phyloP scores from a whole-genome alignment of 2,888 invertebrate genomes.

The Choristoneura rosaceana region DNA sequence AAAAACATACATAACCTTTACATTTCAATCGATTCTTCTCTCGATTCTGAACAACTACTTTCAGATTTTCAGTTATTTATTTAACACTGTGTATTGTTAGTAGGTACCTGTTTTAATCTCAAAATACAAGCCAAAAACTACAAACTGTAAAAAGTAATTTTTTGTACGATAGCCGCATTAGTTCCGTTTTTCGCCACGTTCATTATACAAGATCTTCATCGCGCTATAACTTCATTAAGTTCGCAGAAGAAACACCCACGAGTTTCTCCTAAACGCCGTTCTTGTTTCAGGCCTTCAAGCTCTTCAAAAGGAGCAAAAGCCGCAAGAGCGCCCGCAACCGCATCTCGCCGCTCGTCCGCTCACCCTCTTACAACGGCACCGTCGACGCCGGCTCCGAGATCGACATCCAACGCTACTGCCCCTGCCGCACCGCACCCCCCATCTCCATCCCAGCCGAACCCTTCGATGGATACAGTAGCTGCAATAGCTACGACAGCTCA shows the following conservation, averaged over 20 bases:
- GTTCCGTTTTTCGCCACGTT: too few relatives aligned
- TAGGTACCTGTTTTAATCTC: too few relatives aligned
- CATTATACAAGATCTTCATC: too few relatives aligned
- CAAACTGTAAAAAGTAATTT: too few relatives aligned
- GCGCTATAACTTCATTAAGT: too few relatives aligned
- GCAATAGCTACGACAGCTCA: slow-evolving; percentile 71
- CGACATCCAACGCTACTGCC: slow-evolving; percentile 73
- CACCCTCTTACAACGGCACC: slow-evolving; percentile 75
- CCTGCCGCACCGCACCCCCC: slow-evolving; percentile 70
- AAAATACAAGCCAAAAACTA: too few relatives aligned
- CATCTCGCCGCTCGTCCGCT: slow-evolving; percentile 72
- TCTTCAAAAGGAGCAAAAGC: slow-evolving; percentile 73
- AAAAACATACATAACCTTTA: too few relatives aligned
- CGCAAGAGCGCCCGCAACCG: slow-evolving; percentile 71
- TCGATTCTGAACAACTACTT: too few relatives aligned
- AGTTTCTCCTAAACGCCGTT: slow-evolving; percentile 12
- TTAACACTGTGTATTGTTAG: too few relatives aligned
- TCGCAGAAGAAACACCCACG: background rate
- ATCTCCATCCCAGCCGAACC: slow-evolving; percentile 57
- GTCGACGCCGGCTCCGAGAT: slow-evolving; percentile 77
- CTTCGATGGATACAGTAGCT: slow-evolving; percentile 73
- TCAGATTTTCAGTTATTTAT: too few relatives aligned
- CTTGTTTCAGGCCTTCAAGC: slow-evolving; percentile 76
- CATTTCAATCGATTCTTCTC: too few relatives aligned
- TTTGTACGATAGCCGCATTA: too few relatives aligned